phyloP scores from a whole-genome alignment of 2,888 invertebrate species.

The Tachystola acroxantha region DNA sequence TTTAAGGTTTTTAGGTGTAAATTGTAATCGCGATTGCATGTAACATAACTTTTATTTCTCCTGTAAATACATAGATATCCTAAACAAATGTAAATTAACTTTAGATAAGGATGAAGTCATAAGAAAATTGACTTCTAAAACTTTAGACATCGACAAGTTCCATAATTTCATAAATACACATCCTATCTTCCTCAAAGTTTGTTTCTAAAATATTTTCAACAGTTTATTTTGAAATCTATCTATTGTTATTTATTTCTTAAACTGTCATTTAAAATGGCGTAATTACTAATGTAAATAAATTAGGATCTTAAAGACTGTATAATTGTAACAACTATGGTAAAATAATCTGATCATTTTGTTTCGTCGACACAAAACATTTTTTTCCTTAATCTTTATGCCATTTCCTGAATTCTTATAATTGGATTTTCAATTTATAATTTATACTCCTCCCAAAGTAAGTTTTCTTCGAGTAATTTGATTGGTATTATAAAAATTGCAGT shows the following conservation, averaged over 20 bases:
- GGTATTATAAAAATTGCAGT: too few species aligned
- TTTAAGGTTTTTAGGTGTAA: constrained; percentile 35
- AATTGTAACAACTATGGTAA: constrained; percentile 13
- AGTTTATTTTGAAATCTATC: background rate
- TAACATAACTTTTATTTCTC: constrained; percentile 11
- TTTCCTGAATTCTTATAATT: too few species aligned
- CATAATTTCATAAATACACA: background rate
- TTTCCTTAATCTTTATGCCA: too few species aligned
- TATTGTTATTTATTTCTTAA: constrained; percentile 27
- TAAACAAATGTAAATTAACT: background rate
- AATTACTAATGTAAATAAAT: constrained; percentile 55
- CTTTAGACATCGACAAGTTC: background rate
- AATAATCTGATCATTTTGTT: too few species aligned
- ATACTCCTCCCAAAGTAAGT: too few species aligned
- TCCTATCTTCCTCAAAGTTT: background rate
- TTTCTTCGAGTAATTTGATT: too few species aligned
- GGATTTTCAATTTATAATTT: too few species aligned
- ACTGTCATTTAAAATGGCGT: constrained; percentile 56
- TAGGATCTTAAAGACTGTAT: constrained; percentile 75
- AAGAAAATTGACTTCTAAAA: constrained; percentile 12
- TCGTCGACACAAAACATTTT: too few species aligned
- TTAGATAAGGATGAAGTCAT: background rate
- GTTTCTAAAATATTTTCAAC: too few species aligned
- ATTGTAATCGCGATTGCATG: constrained; percentile 8
- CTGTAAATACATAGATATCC: constrained; percentile 6